Base-by-base conservation (phyloP, 1,140 invertebrate species). In the Ptiloglossa arizonensis region DNA sequence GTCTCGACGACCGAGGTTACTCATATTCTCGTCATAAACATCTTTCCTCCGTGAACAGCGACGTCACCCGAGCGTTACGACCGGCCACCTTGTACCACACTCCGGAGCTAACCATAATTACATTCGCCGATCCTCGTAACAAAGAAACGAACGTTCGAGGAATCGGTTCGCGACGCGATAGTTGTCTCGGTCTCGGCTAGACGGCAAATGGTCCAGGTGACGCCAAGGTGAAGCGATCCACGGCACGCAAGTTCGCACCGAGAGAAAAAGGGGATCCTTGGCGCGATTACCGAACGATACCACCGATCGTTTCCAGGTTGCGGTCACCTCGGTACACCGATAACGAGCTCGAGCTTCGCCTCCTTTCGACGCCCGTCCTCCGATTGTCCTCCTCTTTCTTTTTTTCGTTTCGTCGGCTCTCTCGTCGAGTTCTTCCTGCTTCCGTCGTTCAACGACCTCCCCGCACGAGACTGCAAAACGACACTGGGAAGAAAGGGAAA, bases 401-500 rank as follows among this genome's bases (percentile, higher is more conserved):
- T 29, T 56, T 11, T 22, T 17, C 35, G 15, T 35, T 27, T n/a
- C 8, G 22, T 29, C 13, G 13, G 22, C 19, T 60, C 27, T 29
- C 44, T 35, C 29, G 71, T 69, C 63, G 72, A 81, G 77, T 81
- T 69, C 75, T 79, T 67, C 63, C 79, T 56, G 79, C 75, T 79
- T 86, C 85, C 79, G 71, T 82, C 71, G 78, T 74, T 80, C 78
- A 72, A 86, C 85, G 88, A 90, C 87, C 88, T 85, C 88, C 89
- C 87, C 91, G 82, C 90, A 83, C 86, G 68, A 87, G 83, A 87
- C 88, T 90, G 84, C 89, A 86, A 90, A 91, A 91, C 91, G 90
- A 92, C 90, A 93, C 92, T 92, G 91, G 81, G 89, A 92, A 92
- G 90, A 92, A 86, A 93, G 90, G 88, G 91, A 92, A 92, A 92